Base-by-base conservation (phyloP, 2,888 invertebrate genomes). In the Caenorhabditis japonica region DNA sequence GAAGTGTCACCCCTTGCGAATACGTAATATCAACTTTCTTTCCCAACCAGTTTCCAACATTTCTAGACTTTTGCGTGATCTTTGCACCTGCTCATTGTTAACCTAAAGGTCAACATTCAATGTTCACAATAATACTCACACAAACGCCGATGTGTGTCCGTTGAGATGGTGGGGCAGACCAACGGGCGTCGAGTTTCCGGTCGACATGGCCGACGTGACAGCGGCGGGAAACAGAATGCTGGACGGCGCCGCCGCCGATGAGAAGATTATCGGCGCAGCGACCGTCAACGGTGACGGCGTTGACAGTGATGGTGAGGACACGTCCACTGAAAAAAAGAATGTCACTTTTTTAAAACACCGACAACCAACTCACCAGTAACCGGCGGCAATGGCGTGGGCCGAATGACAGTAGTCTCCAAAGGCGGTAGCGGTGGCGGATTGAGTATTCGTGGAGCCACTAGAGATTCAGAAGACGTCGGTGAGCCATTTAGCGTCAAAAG, bases 381-480 rank as follows among this genome's bases (percentile, higher is more conserved):
- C 13, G 76, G 80, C 21, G 81, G 61, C 51, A 80, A 55, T 3
- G 78, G 76, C n/a, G 81, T 77, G 30, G 81, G 78, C 52, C 78
- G 71, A 41, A 81, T 79, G 34, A 81, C 77, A 12, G 79, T 73
- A 19, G 75, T 72, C 51, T 77, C 75, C 10, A 68, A 43, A 33
- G 19, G 47, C 30, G 56, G 71, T 39, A 71, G 17, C 21, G 44
- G 33, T 13, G 66, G 38, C 30, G 53, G 53, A 8, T 47, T 49
- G 23, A 13, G 43, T n/a, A 70, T 38, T 52, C 51, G 58, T 34
- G 41, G 38, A 23, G 58, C 46, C 12, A 25, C 25, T 19, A 61
- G 23, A 7, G 72, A 39, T n/a, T 72, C 64, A 10, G 59, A 62
- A 25, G 60, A 52, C 8, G 53, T 55, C 39, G 74, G 73, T 8